Conservation (phyloP, 2,797 vertebrate genomes). For the Hydrophis major region DNA sequence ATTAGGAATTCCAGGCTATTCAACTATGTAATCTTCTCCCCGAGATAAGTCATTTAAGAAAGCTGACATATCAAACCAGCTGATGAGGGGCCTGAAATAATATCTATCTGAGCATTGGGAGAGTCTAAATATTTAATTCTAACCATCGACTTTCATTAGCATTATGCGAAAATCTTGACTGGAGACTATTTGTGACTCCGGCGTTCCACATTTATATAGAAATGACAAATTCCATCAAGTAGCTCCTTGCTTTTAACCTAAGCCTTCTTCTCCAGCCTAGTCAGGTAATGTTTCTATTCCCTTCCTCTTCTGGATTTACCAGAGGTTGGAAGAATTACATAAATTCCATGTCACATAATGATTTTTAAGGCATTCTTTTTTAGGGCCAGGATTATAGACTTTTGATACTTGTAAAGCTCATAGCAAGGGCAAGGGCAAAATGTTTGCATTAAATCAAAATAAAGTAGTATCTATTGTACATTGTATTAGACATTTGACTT, state of each 20-base stretch:
- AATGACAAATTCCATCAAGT: constrained; percentile 9
- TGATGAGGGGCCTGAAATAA: background rate
- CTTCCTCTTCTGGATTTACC: background rate
- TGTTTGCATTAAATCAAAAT: background rate
- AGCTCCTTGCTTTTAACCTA: background rate
- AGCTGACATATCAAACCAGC: background rate
- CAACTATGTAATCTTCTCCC: background rate
- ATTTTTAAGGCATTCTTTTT: background rate
- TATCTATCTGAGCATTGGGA: background rate
- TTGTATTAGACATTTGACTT: background rate
- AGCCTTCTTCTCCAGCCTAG: background rate
- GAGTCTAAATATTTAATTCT: constrained; percentile 3
- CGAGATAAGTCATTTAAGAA: constrained; percentile 1
- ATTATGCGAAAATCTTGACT: background rate
- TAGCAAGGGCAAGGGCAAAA: background rate
- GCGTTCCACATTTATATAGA: background rate
- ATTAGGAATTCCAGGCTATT: background rate
- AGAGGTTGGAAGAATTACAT: background rate
- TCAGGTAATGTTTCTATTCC: background rate
- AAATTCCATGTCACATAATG: background rate
- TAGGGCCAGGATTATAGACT: background rate
- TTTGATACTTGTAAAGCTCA: background rate
- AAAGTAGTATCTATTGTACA: background rate
- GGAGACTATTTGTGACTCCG: background rate
- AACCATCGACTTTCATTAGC: background rate